Evolutionary conservation across 2,888 invertebrate species (phyloP), one percentile per base, ranked within the genome.

Genomic region (Heliconius sara): DNA sequence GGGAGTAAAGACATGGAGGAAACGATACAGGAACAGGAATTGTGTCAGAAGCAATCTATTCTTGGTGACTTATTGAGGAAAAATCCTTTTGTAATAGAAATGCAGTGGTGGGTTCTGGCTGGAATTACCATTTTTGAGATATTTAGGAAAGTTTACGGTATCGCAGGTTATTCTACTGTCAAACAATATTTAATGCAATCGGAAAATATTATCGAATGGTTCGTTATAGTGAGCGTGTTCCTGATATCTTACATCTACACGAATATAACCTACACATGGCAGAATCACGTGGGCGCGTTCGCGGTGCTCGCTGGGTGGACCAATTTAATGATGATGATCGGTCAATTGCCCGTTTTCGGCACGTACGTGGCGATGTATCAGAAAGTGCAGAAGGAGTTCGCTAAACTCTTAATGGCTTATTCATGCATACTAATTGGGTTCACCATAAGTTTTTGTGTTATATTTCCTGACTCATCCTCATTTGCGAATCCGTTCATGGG

Each of bases 311-410:
- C 98, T 67, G 98, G 97, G 9, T 98, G 98, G 98, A 97, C 97
- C 9, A 98, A 98, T 90, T 94, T 98, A n/a, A 98, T 98, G 98
- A 94, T 98, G 89, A 98, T 98, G 97, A 97, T 98, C 79, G 98
- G 98, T 0, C 98, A 98, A 86, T 93, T 98, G 65, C 98, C 98
- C 0, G 96, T 98, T 75, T 98, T 98, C 87, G 98, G 98, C 27
- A 97, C 98, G 0, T 98, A 98, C 88, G 98, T 98, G 6, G 98
- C 98, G 0, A 98, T 98, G 98, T 98, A 98, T 85, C 98, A 98
- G 2, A 97, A 97, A 90, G 98, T 98, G 1, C 97, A 98, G 88
- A 97, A 97, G 72, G 98, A 98, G 93, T 98, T 98, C 85, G 97
- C 97, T 12, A 98, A 98, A 88, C 93, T 98, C n/a, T 96, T 98